Conservation (phyloP, 2,888 invertebrate genomes). For the Rapana venosa region DNA sequence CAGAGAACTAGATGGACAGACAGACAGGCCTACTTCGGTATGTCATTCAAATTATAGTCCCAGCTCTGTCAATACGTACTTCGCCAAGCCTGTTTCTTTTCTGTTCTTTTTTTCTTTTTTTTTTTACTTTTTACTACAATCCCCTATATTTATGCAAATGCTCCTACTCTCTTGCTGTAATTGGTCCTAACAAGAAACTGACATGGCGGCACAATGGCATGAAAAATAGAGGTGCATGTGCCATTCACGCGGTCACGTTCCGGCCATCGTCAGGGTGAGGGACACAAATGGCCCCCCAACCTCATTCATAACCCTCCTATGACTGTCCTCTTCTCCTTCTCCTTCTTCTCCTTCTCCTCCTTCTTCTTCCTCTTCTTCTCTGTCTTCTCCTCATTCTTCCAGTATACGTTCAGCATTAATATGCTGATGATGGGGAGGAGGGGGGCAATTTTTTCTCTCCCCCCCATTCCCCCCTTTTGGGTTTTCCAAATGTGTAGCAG, state of each 20-base stretch:
- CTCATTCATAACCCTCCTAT: no score
- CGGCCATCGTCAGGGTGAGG: no score
- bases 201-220: neutral
- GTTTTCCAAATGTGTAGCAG: no score
- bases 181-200: neutral
- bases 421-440: no score
- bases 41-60: neutral
- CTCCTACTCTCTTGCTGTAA: neutral
- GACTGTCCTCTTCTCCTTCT: neutral
- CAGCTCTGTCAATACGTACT: neutral
- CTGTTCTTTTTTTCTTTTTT: neutral
- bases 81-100: neutral
- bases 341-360: neutral
- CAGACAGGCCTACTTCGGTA: neutral
- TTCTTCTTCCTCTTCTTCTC: neutral
- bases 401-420: neutral
- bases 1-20: no score
- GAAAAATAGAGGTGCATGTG: neutral
- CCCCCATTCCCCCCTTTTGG: no score
- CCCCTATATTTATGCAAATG: neutral
- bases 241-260: no score
- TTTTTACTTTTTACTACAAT: neutral
- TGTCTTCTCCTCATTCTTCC: neutral
- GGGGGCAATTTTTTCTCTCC: no score
- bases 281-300: no score